Evolutionary conservation across 1,140 invertebrate species (phyloP).

Genomic region (Drosophila ambigua): DNA sequence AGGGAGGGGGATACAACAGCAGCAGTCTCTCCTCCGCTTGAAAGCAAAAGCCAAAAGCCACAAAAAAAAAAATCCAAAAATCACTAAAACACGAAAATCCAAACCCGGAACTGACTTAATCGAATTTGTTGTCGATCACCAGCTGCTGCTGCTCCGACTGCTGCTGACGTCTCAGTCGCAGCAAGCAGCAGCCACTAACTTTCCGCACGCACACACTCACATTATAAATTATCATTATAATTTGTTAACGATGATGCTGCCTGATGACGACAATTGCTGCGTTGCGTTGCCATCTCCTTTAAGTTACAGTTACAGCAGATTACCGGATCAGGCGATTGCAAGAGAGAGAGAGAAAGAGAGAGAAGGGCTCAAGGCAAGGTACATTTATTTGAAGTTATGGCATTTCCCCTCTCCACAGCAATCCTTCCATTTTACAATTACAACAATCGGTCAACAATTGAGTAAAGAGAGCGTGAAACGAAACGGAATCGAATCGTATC

Average conservation of each 20-base stretch:
- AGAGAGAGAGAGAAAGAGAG: conserved; percentile 8
- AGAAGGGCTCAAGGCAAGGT: too few relatives aligned
- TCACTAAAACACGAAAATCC: conserved; percentile 69
- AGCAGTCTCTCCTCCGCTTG: conserved; percentile 9
- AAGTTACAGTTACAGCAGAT: too few relatives aligned
- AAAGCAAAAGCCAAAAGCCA: conserved; percentile 13
- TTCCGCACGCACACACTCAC: conserved; percentile 47
- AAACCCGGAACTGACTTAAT: conserved; percentile 80
- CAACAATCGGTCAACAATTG: too few relatives aligned
- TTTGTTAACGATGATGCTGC: conserved; percentile 58
- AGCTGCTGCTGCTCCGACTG: conserved; percentile 41
- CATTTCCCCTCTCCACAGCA: conserved; percentile 2
- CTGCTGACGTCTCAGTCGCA: conserved; percentile 21
- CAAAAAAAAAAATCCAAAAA: conserved; percentile 38
- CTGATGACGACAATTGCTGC: conserved; percentile 43
- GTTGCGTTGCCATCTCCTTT: too few relatives aligned
- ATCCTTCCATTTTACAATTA: conserved; percentile 19
- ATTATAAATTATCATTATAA: conserved; percentile 26
- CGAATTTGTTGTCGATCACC: conserved; percentile 78
- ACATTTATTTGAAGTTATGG: neutral
- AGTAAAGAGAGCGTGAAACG: too few relatives aligned
- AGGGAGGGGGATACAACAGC: neutral
- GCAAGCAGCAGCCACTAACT: conserved; percentile 40
- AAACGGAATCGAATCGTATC: too few relatives aligned
- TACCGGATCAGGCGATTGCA: conserved; percentile 39